A percentile compares a stretch with the other conserved stretches of the same genome.
Conservation (phyloP, 2,113 vertebrate genomes). For the Sorex fumeus region DNA sequence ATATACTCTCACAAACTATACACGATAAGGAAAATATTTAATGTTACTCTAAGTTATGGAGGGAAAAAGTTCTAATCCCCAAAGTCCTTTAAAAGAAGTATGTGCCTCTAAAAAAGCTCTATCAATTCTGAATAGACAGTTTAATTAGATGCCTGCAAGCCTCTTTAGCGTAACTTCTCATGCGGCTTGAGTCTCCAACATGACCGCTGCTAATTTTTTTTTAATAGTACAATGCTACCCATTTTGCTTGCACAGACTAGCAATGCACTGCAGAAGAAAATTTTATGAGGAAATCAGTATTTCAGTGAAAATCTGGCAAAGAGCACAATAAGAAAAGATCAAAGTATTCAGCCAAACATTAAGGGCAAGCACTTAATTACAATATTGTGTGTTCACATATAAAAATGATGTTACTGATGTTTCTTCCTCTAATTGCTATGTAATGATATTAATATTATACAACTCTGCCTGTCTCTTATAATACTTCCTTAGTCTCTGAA, state of each 20-base stretch:
- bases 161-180: slow-evolving; percentile 54
- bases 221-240: slow-evolving; percentile 7
- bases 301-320: slow-evolving; percentile 48
- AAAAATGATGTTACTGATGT: background rate
- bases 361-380: background rate
- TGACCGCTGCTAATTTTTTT: slow-evolving; percentile 47
- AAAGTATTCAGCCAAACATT: background rate
- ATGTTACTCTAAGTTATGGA: background rate
- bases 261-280: background rate
- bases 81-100: slow-evolving; percentile 18
- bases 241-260: slow-evolving; percentile 62
- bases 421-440: background rate
- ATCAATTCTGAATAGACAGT: slow-evolving; percentile 50
- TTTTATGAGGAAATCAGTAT: slow-evolving; percentile 46
- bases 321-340: background rate
- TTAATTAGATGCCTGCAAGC: slow-evolving; percentile 40
- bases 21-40: background rate
- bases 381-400: background rate
- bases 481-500: slow-evolving; percentile 5
- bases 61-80: background rate
- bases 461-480: slow-evolving; percentile 51
- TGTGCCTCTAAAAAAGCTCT: slow-evolving; percentile 30
- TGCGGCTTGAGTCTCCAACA: slow-evolving; percentile 36
- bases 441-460: background rate
- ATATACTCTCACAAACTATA: background rate